Evolutionary conservation across 2,797 vertebrate species (phyloP), one percentile per base, ranked within the genome.

Genomic region (Sandelia bainsii): DNA sequence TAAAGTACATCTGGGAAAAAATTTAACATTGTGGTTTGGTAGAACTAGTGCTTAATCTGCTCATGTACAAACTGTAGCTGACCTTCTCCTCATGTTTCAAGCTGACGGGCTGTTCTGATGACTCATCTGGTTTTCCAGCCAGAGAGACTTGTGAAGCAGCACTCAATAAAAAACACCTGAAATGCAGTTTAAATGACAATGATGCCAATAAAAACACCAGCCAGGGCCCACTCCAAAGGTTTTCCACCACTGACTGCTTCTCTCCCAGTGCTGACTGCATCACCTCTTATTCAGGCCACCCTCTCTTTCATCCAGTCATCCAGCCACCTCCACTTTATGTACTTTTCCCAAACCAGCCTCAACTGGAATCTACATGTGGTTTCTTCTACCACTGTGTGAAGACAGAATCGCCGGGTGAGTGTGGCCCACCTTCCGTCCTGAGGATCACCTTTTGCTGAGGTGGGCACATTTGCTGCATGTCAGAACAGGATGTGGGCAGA

Each of bases 401-500:
- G 80, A 89, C 74, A 50, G 75, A 66, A 23, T 19, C 48, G 58
- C 39, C 17, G n/a, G 66, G 44, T 50, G 56, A 62, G n/a, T 7
- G 51, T 29, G 29, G 79, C 80, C 60, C 72, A 76, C 72, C 77
- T 74, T 85, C 82, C 51, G 17, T 72, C 65, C 82, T 3, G 49
- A 67, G 77, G 83, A 83, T 86, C 88, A 84, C 83, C 83, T 68
- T 75, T 54, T 91, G 89, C 88, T 89, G 85, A 93, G 63, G 72
- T 69, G 51, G 67, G 69, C 72, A 62, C 63, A 86, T 90, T 79
- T 48, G 53, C 73, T 74, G 73, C 78, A 27, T 60, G 75, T 81
- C 72, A 74, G 84, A 84, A 69, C 74, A 87, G 80, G 81, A 90
- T 87, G 83, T n/a, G 83, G 89, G 86, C 68, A 51, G 72, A 86